Evolutionary conservation across 2,888 invertebrate genomes (phyloP), one percentile per base, ranked within the genome.

Genomic region (Acholoe squamosa): DNA sequence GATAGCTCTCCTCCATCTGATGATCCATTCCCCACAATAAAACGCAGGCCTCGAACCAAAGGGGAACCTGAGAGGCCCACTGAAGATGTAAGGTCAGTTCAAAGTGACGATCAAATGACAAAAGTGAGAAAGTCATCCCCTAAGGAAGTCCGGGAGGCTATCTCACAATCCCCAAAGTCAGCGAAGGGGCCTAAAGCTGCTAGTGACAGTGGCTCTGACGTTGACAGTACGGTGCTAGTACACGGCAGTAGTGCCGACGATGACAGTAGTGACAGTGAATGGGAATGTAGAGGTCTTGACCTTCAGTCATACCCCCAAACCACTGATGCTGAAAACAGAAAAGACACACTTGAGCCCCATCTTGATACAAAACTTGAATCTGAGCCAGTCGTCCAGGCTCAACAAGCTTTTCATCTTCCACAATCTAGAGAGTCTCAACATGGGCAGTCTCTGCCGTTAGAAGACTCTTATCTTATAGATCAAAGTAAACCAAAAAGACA

Each of bases 191-290:
- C 86, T 54, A 19, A 12, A 54, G 22, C 52, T 19, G 31, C 12
- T 28, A 86, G 86, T 86, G 86, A 56, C 86, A 86, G 86, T 54
- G 86, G 56, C n/a, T 54, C 86, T 54, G 52, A 52, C 12, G 86
- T 86, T 52, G 86, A 86, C 86, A 86, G 86, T 86, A 54, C 86
- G 86, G 86, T 86, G 86, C 86, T 86, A 86, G 86, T 86, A 86
- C 86, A 86, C 33, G 86, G 86, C 28, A 86, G 86, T 56, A 86
- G 86, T 86, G 54, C 25, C 10, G 86, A 86, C 33, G 86, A 86
- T 54, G 86, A 86, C 54, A 86, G 86, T 86, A 86, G 86, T 86
- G 86, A 86, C 54, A 86, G 86, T 86, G 86, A 86, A 54, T 86
- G 86, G 86, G 86, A 86, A 54, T 86, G 86, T 19, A 12, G 86